Percentiles rank a stretch among this genome's conserved stretches.
Conservation (phyloP, 2,113 vertebrate species). For the Oenanthe oenanthe region DNA sequence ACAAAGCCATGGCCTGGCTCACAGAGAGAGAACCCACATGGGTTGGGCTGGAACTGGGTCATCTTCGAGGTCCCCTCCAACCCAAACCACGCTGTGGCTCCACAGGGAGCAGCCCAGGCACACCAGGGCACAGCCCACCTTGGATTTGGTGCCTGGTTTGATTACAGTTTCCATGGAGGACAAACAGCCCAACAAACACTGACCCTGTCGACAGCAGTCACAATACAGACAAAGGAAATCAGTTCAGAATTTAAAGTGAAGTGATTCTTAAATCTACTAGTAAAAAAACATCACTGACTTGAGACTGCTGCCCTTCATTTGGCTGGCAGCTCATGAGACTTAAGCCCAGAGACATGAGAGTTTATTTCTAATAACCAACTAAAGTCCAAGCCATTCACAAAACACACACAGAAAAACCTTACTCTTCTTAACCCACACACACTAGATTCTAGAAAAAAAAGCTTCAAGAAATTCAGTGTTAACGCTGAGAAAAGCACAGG, state of each 20-base stretch:
- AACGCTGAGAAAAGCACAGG: slow-evolving; percentile 36
- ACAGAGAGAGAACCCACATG: fast-evolving
- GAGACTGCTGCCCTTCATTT: background rate
- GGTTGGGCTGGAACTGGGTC: background rate
- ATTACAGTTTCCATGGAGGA: background rate
- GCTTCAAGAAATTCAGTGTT: background rate
- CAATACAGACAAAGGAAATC: background rate
- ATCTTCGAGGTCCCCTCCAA: background rate
- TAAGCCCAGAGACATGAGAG: background rate
- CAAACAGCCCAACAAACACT: background rate
- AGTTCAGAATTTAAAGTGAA: background rate
- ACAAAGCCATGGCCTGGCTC: background rate
- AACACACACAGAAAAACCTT: background rate
- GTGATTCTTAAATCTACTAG: background rate
- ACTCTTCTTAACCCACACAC: background rate
- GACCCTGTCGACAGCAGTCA: background rate
- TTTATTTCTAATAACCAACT: background rate
- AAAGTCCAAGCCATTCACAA: background rate
- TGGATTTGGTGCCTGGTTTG: background rate
- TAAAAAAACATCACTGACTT: background rate
- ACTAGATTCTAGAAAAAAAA: background rate
- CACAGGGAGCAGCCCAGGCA: background rate
- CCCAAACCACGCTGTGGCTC: background rate
- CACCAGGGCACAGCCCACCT: background rate
- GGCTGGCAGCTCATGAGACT: background rate